Percentiles rank a stretch among this genome's conserved stretches.
phyloP scores from a whole-genome alignment of 2,797 vertebrate species.

The Apogon hyalosoma region DNA sequence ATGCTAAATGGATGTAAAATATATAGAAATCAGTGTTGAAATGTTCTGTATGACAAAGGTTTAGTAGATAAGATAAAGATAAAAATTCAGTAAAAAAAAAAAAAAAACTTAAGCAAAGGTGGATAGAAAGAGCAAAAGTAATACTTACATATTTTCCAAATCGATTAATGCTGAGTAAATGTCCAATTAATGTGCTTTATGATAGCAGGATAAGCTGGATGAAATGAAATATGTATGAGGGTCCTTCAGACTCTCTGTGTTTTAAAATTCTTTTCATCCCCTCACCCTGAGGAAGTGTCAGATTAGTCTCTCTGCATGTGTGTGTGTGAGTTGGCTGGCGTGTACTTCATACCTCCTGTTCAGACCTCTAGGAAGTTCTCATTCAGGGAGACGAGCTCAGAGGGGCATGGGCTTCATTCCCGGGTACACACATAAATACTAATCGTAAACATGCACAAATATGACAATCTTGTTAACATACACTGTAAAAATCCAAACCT shows the following conservation, averaged over 20 bases:
- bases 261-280: constrained; percentile 79
- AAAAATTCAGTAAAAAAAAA: constrained; percentile 53
- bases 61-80: constrained; percentile 46
- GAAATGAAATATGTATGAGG: constrained; percentile 82
- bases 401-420: constrained; percentile 38
- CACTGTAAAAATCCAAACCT: too few relatives aligned
- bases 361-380: constrained; percentile 59
- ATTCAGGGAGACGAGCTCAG: constrained; percentile 48
- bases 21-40: too few relatives aligned
- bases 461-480: too few relatives aligned
- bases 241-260: constrained; percentile 73
- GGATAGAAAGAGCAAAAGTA: constrained; percentile 32
- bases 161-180: constrained; percentile 80
- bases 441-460: constrained; percentile 21
- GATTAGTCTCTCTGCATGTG: constrained; percentile 42
- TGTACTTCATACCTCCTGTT: constrained; percentile 30
- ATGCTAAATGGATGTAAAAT: too few relatives aligned
- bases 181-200: constrained; percentile 81
- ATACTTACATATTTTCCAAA: constrained; percentile 68
- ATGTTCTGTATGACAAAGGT: not conserved
- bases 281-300: constrained; percentile 68
- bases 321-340: constrained; percentile 29
- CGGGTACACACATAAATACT: constrained; percentile 14
- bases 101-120: constrained; percentile 37
- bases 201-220: constrained; percentile 66